Evolutionary conservation across 2,797 vertebrate genomes (phyloP), one percentile per base, ranked within the genome.

Genomic region (Rhyacichthys aspro): DNA sequence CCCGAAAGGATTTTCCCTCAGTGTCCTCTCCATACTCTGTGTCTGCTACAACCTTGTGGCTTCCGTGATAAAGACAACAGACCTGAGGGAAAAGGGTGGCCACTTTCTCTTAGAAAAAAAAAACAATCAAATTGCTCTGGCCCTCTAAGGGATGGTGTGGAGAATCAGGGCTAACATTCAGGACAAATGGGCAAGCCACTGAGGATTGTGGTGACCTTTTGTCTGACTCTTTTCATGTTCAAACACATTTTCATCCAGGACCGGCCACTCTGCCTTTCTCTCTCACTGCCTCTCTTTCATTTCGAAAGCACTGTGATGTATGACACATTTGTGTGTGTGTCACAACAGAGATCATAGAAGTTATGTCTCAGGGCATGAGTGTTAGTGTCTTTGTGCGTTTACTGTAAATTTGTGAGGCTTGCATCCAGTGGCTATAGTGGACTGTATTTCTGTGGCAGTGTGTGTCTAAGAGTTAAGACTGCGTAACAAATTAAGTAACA

Each of bases 161-260:
- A n/a, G 47, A 12, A 70, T 64, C 66, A 38, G 54, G 47, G 50
- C 50, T 28, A 65, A 50, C 43, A 63, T 77, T 77, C 69, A 75
- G 72, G 49, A n/a, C 65, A 57, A 68, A 70, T 59, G 59, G 70
- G 53, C 62, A 28, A 45, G 58, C 55, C 18, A 28, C 73, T 56
- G 64, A 80, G 64, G 71, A 74, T 55, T 50, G 63, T 60, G 48
- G 34, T 80, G 75, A 86, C 78, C 83, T 87, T 86, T 86, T 77
- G 72, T 85, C 45, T 70, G 76, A 79, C 75, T 76, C 67, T 83
- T 81, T 86, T 85, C 64, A 84, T 80, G 81, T 83, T 85, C 72
- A 83, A 70, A 83, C 61, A 63, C 69, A 60, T 73, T 69, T 72
- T 52, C 60, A 75, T 59, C 19, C 71, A 50, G 62, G 59, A 43